Percentiles rank a stretch among this genome's conserved stretches.
Evolutionary conservation across 2,888 invertebrate species (phyloP).

Genomic region (Enchytraeus crypticus): DNA sequence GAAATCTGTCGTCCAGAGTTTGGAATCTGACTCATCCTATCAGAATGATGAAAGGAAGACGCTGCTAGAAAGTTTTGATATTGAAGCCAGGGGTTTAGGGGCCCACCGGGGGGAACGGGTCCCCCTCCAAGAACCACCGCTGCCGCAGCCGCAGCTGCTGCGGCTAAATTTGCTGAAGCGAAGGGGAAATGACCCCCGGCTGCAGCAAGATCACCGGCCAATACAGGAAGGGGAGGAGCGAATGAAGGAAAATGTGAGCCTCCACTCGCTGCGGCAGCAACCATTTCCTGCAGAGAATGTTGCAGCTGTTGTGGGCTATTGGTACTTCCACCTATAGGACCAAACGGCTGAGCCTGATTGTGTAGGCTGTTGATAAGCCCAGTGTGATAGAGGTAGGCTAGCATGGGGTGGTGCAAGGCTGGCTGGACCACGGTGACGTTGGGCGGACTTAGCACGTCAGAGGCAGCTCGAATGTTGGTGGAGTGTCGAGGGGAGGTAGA

Average conservation of each 20-base stretch:
- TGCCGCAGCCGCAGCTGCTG: constrained; percentile 27
- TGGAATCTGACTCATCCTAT: too few species aligned
- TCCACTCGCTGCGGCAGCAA: too few species aligned
- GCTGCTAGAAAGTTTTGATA: too few species aligned
- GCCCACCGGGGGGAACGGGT: too few species aligned
- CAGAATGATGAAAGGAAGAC: too few species aligned
- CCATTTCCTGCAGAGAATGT: too few species aligned
- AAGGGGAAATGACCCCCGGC: not conserved
- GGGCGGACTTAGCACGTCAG: constrained; percentile 55
- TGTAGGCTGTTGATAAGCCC: too few species aligned
- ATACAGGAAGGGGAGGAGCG: too few species aligned
- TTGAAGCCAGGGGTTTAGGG: constrained; percentile 14
- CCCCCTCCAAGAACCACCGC: constrained; percentile 35
- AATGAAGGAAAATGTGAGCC: too few species aligned
- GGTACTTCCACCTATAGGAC: too few species aligned
- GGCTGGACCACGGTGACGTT: constrained; percentile 83
- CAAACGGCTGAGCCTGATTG: too few species aligned
- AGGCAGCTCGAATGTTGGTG: not conserved
- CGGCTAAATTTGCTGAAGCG: constrained; percentile 9
- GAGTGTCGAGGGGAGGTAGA: not conserved
- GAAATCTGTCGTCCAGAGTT: not conserved
- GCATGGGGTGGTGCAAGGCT: constrained; percentile 71
- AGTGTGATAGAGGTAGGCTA: constrained; percentile 76
- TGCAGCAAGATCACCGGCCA: constrained; percentile 28
- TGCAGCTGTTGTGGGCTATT: too few species aligned